A percentile compares a stretch with the other conserved stretches of the same genome.
phyloP scores from a whole-genome alignment of 2,888 invertebrate species.

The Chrysomela aeneicollis region DNA sequence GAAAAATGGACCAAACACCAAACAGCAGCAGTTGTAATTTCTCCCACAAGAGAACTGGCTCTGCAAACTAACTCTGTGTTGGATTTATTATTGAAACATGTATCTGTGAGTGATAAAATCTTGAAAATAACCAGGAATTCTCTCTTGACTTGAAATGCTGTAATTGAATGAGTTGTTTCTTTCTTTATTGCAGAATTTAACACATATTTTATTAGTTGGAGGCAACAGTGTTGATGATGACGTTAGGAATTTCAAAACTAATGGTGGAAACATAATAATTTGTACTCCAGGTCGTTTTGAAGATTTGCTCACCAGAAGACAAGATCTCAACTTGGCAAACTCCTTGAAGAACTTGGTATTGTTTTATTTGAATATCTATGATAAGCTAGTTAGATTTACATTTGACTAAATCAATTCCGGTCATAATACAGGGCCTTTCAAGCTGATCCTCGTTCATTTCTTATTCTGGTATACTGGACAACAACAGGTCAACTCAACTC shows the following conservation, averaged over 20 bases:
- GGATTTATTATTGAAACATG: conserved; percentile 61
- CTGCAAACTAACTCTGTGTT: conserved; percentile 82
- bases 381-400: no score
- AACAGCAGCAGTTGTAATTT: conserved; percentile 89
- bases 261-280: conserved; percentile 86
- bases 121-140: no score
- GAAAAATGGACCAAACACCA: conserved; percentile 74
- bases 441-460: no score
- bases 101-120: conserved; percentile 60
- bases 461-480: no score
- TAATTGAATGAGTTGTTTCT: no score
- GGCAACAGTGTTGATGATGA: conserved; percentile 84
- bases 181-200: conserved; percentile 56
- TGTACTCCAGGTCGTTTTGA: conserved; percentile 95
- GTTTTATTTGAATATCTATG: no score
- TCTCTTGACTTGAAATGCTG: no score
- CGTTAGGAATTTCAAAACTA: conserved; percentile 69
- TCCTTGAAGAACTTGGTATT: conserved; percentile 80
- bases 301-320: conserved; percentile 80
- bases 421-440: no score
- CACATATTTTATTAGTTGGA: conserved; percentile 77
- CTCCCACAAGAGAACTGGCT: conserved; percentile 96
- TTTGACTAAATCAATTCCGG: no score
- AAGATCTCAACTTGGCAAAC: conserved; percentile 73
- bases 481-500: no score